Evolutionary conservation across 2,888 invertebrate species (phyloP).

Genomic region (Orchesella flavescens): DNA sequence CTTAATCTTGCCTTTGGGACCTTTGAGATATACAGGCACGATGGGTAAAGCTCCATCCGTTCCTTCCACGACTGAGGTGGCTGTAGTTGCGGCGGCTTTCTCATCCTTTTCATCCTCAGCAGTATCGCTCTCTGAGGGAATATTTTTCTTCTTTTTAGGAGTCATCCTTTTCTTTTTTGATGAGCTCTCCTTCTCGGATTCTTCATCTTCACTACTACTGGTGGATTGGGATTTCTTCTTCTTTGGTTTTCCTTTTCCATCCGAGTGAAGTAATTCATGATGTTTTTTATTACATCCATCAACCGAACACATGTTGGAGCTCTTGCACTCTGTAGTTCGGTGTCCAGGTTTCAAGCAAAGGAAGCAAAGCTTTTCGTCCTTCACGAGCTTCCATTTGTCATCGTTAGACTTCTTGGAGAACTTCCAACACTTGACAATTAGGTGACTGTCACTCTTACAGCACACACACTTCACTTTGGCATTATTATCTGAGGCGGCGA

Average conservation of each 20-base stretch:
- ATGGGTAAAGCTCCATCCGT: slow-evolving; percentile 7
- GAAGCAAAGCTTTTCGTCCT: not conserved
- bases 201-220: not conserved
- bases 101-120: too few relatives aligned
- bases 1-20: not conserved
- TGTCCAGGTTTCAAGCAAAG: not conserved
- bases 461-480: not conserved
- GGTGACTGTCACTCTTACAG: not conserved
- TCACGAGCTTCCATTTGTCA: slow-evolving; percentile 15
- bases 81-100: too few relatives aligned
- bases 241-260: not conserved
- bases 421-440: not conserved
- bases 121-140: too few relatives aligned
- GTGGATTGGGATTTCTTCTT: too few relatives aligned
- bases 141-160: too few relatives aligned
- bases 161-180: not conserved
- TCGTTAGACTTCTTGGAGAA: not conserved
- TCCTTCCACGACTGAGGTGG: not conserved
- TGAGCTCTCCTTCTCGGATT: not conserved
- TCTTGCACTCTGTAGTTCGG: not conserved
- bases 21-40: not conserved
- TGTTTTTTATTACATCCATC: not conserved
- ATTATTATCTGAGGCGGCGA: not conserved
- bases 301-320: not conserved
- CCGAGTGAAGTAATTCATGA: not conserved